These are phyloP conservation scores for Mustela nigripes DNA, from an alignment of 2,113 vertebrate species.

Conservation along the genomic window DNA sequence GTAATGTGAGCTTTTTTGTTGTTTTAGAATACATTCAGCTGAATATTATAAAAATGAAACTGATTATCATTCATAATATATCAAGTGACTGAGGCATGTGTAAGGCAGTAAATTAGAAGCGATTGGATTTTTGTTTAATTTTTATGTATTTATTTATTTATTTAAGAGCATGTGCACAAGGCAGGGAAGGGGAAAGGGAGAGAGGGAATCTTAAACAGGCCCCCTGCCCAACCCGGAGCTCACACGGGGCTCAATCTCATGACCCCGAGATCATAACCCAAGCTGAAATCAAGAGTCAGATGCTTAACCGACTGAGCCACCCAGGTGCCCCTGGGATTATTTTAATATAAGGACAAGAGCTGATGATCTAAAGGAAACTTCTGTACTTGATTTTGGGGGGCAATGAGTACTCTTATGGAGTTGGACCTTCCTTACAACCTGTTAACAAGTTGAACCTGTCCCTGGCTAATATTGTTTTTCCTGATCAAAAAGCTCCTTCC, in stretches of 20 bases:
- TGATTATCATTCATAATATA: background rate
- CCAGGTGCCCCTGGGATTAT: background rate
- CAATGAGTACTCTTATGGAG: background rate
- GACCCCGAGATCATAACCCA: background rate
- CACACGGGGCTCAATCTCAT: background rate
- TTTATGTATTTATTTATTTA: background rate
- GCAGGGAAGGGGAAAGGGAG: background rate
- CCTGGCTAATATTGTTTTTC: background rate
- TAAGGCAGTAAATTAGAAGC: background rate
- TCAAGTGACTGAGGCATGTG: background rate
- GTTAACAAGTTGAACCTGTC: background rate
- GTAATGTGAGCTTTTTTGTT: background rate
- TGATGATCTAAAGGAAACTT: background rate
- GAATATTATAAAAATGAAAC: conserved; percentile 60
- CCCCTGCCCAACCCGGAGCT: background rate
- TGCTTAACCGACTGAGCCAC: background rate
- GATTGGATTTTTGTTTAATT: background rate
- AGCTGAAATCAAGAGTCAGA: background rate
- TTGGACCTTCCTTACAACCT: background rate
- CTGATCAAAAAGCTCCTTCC: background rate
- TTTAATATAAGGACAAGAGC: background rate
- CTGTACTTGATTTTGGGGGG: background rate
- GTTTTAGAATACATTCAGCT: background rate
- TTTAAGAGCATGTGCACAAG: background rate
- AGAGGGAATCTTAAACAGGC: background rate